Evolutionary conservation across 2,888 invertebrate species (phyloP), one percentile per base, ranked within the genome.

Genomic region (Pherbina coryleti): DNA sequence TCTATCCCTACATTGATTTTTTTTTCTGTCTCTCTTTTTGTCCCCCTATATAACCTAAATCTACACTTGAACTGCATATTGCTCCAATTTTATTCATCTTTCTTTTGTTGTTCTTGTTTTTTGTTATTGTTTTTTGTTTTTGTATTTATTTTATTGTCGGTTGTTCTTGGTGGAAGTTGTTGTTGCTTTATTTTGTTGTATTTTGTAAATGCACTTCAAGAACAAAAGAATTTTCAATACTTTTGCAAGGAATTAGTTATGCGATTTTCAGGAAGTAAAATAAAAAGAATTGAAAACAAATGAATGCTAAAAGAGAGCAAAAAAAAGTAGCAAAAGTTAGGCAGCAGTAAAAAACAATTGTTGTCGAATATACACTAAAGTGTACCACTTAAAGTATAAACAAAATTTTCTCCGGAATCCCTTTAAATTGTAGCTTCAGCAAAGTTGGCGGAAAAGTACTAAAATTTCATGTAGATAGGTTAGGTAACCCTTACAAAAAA

Each of bases 41-140:
- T n/a, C 2, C 64, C 28, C 19, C 55, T 22, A 2, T 19, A 14
- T 22, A 55, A 55, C 5, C 34, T n/a, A 34, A 64, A 64, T 64
- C n/a, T 64, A 64, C 64, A 64, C 64, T 64, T 64, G 64, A 64
- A 64, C 28, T 64, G 64, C n/a, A 28, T 34, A 34, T 34, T 31
- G 28, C 31, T n/a, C 25, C 60, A 62, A 62, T 62, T 62, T 62
- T 62, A 5, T 14, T 28, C 11, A 44, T 11, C 11, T 62, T 22
- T 25, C 25, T 60, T 7, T 60, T 37, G 37, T 37, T 37, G 37
- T 37, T 37, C 5, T 37, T 37, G 8, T 37, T 37, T 4, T 37
- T 37, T 37, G 4, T 37, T 37, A 1, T 37, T 37, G 37, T 37
- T 37, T 3, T 31, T 44, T 44, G 7, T 44, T 44, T 1, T 11